phyloP scores from a whole-genome alignment of 2,113 vertebrate genomes.

The Callopanchax toddi region DNA sequence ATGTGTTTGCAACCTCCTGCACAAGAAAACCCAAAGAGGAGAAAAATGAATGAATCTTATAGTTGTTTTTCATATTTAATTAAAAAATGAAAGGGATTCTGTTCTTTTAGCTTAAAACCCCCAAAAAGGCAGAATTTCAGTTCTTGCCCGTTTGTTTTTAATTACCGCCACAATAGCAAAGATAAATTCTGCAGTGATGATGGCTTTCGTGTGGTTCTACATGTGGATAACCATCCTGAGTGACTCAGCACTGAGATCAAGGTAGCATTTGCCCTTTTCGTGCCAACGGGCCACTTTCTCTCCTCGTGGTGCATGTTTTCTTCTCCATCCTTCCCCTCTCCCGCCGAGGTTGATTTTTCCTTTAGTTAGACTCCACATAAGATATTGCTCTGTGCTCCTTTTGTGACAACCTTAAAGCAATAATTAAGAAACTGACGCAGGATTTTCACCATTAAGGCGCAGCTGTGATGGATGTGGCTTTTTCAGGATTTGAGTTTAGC shows the following conservation, averaged over 20 bases:
- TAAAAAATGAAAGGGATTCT: neutral
- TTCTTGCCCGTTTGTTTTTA: constrained; percentile 23
- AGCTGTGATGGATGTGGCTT: constrained; percentile 53
- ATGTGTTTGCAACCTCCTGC: neutral
- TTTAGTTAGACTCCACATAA: constrained; percentile 12
- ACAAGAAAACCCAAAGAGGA: neutral
- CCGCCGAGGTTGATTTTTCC: constrained; percentile 15
- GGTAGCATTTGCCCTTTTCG: constrained; percentile 22
- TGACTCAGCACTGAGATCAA: constrained; percentile 40
- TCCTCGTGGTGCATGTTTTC: constrained; percentile 7
- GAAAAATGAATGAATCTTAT: neutral
- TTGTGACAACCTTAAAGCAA: constrained; percentile 55
- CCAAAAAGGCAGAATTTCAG: constrained; percentile 1
- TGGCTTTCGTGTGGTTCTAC: constrained; percentile 10
- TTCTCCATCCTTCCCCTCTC: neutral
- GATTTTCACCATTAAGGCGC: constrained; percentile 53
- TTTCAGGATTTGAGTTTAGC: constrained; percentile 38
- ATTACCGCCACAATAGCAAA: constrained; percentile 2
- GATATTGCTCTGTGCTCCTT: constrained; percentile 35
- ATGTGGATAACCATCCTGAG: constrained; percentile 21
- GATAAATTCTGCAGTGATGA: constrained; percentile 15
- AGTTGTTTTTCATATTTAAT: constrained; percentile 5
- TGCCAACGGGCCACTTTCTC: constrained; percentile 42
- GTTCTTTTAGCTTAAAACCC: neutral
- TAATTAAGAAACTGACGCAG: constrained; percentile 43